A percentile compares a stretch with the other conserved stretches of the same genome.
phyloP scores from a whole-genome alignment of 2,113 vertebrate genomes.

The Hiodon alosoides region DNA sequence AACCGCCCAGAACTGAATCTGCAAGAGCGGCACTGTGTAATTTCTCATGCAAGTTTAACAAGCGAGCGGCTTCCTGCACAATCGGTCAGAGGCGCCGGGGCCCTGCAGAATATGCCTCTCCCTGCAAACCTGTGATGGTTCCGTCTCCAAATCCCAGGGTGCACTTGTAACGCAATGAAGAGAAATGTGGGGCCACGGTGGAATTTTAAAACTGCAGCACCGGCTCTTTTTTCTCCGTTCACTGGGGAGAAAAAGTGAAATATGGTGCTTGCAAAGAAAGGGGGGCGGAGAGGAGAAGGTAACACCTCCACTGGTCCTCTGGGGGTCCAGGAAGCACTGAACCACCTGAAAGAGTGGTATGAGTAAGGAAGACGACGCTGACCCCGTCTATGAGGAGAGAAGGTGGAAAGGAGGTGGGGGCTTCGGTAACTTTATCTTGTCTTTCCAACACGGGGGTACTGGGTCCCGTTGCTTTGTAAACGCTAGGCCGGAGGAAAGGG shows the following conservation, averaged over 20 bases:
- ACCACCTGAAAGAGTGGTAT: too few relatives aligned
- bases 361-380: too few relatives aligned
- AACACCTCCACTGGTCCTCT: not conserved
- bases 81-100: not conserved
- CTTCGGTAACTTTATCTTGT: not conserved
- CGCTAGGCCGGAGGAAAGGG: not conserved
- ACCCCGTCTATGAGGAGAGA: too few relatives aligned
- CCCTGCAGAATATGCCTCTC: not conserved
- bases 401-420: not conserved
- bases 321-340: not conserved
- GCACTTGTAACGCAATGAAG: not conserved
- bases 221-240: not conserved
- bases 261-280: not conserved
- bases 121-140: too few relatives aligned
- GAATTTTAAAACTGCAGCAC: not conserved
- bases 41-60: not conserved
- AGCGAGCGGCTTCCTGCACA: not conserved
- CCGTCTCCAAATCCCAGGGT: not conserved
- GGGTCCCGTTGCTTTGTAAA: not conserved
- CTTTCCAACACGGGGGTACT: not conserved
- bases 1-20: too few relatives aligned
- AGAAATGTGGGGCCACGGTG: not conserved
- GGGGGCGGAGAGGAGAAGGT: not conserved
- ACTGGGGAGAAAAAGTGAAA: not conserved
- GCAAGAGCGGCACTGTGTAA: not conserved